Evolutionary conservation across 2,888 invertebrate species (phyloP), one percentile per base, ranked within the genome.

Genomic region (Teleogryllus oceanicus): DNA sequence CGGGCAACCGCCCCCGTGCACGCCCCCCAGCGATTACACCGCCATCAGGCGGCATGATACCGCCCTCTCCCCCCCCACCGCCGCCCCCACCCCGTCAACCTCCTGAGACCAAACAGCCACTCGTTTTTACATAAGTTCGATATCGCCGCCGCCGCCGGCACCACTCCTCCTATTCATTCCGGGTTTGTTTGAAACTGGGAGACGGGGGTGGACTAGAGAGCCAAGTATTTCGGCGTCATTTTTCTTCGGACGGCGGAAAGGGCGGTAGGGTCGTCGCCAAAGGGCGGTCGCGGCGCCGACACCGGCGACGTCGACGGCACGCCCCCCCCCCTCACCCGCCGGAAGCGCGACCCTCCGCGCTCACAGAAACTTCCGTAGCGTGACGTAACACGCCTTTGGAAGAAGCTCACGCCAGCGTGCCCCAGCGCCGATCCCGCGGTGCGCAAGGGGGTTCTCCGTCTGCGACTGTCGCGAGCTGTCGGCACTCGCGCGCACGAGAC

Each of bases 21-120:
- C n/a, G 62, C 62, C 62, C 62, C n/a, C n/a, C 4, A n/a, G 62
- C 62, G 62, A 62, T 62, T 62, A 62, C 62, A 62, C 62, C n/a
- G 62, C 62, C 62, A 62, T 62, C 62, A 62, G n/a, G 62, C 62
- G 62, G 62, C 62, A 62, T 62, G 62, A 62, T 62, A 62, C 62
- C n/a, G n/a, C 62, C 62, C 16, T n/a, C 62, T 0, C 62, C 1
- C 62, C n/a, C 16, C 62, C 13, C n/a, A n/a, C 24, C 24, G 24
- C 2, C 24, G 2, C 24, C 24, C 24, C 24, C 24, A 2, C 62
- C 62, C 8, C 37, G 37, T 8, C 37, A 8, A 37, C 37, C 37
- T 37, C 37, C 37, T 8, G n/a, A 62, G 62, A 62, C 62, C 62
- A 62, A 62, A 62, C 62, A 62, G 13, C 62, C 62, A 8, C 62